Evolutionary conservation across 2,888 invertebrate species (phyloP).

Genomic region (Caenorhabditis virilis): DNA sequence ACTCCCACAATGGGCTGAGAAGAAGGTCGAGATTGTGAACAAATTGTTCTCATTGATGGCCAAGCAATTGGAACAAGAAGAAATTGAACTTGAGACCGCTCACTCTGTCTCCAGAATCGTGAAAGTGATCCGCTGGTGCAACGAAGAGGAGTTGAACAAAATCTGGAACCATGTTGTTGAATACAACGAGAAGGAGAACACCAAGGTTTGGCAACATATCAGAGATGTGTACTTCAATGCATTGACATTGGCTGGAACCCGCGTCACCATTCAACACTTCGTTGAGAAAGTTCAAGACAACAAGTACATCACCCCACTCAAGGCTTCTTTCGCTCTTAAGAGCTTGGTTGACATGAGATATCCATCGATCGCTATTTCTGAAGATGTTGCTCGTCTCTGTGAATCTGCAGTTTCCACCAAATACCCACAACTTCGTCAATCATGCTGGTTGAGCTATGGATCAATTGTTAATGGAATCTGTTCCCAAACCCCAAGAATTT

Average conservation of each 20-base stretch:
- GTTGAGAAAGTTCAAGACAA: constrained; percentile 46
- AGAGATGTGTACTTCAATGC: constrained; percentile 55
- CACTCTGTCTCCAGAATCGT: constrained; percentile 56
- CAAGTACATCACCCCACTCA: constrained; percentile 46
- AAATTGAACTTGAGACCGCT: constrained; percentile 39
- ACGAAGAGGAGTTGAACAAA: constrained; percentile 48
- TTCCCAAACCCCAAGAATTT: constrained; percentile 42
- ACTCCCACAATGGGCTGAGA: constrained; percentile 30
- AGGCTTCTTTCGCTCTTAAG: constrained; percentile 50
- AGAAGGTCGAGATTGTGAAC: constrained; percentile 46
- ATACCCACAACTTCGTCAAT: constrained; percentile 48
- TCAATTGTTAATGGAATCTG: constrained; percentile 56
- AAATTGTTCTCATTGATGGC: constrained; percentile 41
- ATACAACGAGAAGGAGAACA: constrained; percentile 34
- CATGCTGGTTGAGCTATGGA: constrained; percentile 57
- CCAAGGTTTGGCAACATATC: constrained; percentile 37
- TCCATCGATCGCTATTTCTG: constrained; percentile 42
- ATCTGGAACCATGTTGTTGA: constrained; percentile 32
- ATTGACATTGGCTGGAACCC: constrained; percentile 56
- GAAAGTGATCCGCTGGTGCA: constrained; percentile 50
- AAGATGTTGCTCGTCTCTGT: constrained; percentile 41
- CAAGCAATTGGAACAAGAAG: constrained; percentile 41
- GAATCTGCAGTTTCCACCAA: constrained; percentile 33
- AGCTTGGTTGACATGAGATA: constrained; percentile 49
- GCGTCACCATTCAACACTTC: constrained; percentile 48